These are phyloP conservation scores for Triplophysa dalaica DNA, from an alignment of 2,113 vertebrate species.

Conservation along the genomic window DNA sequence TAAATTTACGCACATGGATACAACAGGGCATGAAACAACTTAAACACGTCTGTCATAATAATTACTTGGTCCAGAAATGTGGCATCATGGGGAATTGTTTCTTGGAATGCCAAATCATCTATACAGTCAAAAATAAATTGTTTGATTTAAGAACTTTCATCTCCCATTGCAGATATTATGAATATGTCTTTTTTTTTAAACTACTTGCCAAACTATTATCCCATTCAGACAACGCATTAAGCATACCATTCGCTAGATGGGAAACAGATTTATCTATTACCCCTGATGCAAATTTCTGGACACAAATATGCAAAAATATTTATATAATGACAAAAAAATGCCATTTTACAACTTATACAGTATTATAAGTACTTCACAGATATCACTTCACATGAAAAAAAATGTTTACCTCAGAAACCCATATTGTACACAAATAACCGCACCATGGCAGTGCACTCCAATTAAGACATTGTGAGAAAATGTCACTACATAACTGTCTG, in stretches of 20 bases:
- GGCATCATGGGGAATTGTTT: not conserved
- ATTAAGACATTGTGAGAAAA: not conserved
- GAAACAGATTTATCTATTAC: not conserved
- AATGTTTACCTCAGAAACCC: not conserved
- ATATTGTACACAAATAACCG: not conserved
- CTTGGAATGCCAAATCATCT: constrained; percentile 7
- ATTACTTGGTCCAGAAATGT: not conserved
- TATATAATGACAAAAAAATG: not conserved
- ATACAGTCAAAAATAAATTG: not conserved
- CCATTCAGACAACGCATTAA: not conserved
- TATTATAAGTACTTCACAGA: not conserved
- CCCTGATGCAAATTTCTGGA: not conserved
- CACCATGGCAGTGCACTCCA: not conserved
- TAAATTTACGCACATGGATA: not conserved
- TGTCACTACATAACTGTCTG: not conserved
- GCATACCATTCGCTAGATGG: not conserved
- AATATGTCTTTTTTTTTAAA: not conserved
- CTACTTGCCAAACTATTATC: not conserved
- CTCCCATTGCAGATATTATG: not conserved
- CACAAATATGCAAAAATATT: constrained; percentile 3
- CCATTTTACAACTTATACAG: not conserved
- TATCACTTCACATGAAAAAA: not conserved
- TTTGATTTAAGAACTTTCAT: not conserved
- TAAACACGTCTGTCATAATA: not conserved
- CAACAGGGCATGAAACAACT: not conserved